Base-by-base conservation (phyloP, 2,797 vertebrate genomes). In the Hirundo rustica region DNA sequence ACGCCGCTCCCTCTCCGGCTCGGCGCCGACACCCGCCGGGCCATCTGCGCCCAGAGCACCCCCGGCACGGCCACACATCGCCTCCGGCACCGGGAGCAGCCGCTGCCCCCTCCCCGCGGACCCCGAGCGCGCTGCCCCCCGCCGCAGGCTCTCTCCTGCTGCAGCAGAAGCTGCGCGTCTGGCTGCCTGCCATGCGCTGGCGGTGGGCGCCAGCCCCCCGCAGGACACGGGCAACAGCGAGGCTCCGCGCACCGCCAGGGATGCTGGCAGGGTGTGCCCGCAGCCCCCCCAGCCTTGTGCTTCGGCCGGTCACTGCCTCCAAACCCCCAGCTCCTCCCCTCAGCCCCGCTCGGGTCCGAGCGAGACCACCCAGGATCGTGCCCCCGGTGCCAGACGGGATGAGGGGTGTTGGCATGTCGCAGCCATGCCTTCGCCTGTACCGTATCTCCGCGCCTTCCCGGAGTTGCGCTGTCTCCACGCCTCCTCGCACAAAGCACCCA, bases 191-290 rank as follows among this genome's bases (percentile, higher is more conserved):
- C 51, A 1, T 0, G 20, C 1, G 71, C 62, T 2, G 29, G 9
- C 7, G 7, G 34, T 1, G 42, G 64, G 68, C 1, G 27, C 38
- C 36, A 21, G 74, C 15, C 32, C 29, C 25, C 0, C 0, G 32
- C 30, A 21, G n/a, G 19, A 23, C 64, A 12, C 3, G 5, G 38
- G 48, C 38, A 9, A 7, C 9, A 16, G 5, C 21, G 23, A 13
- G 30, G 32, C 22, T 71, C 34, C 13, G 14, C 1, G 13, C 42
- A 0, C 23, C 44, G 27, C n/a, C 40, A 3, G 50, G 42, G 60
- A 3, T 4, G 25, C 26, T 0, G 3, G 0, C 67, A 13, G 18
- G 38, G 8, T 27, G 23, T 2, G 16, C 32, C 47, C 5, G 73
- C 26, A 14, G 36, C 36, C 17, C 65, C 42, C 57, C 9, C 18